Percentiles rank a stretch among this genome's conserved stretches.
These are phyloP conservation scores for Passerina amoena DNA, from an alignment of 2,113 vertebrate species.

Conservation along the genomic window DNA sequence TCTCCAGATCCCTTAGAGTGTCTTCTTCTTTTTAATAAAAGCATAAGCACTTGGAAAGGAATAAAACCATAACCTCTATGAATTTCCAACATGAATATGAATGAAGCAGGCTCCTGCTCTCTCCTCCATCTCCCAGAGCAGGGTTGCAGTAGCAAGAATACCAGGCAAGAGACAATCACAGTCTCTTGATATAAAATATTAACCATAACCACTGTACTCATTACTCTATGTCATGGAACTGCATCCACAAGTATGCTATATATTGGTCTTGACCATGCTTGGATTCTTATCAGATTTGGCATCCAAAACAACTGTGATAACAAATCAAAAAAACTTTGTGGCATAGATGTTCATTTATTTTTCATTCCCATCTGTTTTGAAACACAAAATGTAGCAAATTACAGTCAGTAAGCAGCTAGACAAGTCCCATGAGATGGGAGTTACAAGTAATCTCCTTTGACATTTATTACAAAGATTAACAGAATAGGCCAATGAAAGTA, in stretches of 20 bases:
- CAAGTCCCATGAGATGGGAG: slow-evolving; percentile 15
- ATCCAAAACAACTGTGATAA: not conserved
- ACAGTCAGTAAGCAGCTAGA: slow-evolving; percentile 11
- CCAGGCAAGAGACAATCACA: not conserved
- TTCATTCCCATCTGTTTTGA: slow-evolving; percentile 16
- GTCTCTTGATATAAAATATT: not conserved
- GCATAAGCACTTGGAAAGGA: not conserved
- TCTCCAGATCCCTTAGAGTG: not conserved
- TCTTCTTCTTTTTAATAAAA: not conserved
- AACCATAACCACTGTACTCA: not conserved
- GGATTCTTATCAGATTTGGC: not conserved
- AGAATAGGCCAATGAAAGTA: not conserved
- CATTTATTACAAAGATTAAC: slow-evolving; percentile 25
- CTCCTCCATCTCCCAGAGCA: not conserved
- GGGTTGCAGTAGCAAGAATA: not conserved
- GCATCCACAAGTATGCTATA: not conserved
- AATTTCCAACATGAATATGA: slow-evolving; percentile 3
- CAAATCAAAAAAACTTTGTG: not conserved
- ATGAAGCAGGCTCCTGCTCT: not conserved
- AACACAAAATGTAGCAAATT: slow-evolving; percentile 39
- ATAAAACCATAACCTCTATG: not conserved
- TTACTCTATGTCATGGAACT: not conserved
- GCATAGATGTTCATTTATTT: not conserved
- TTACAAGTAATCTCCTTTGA: slow-evolving; percentile 32
- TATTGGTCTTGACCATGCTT: not conserved